Evolutionary conservation across 2,797 vertebrate species (phyloP).

Genomic region (Chelonia mydas): DNA sequence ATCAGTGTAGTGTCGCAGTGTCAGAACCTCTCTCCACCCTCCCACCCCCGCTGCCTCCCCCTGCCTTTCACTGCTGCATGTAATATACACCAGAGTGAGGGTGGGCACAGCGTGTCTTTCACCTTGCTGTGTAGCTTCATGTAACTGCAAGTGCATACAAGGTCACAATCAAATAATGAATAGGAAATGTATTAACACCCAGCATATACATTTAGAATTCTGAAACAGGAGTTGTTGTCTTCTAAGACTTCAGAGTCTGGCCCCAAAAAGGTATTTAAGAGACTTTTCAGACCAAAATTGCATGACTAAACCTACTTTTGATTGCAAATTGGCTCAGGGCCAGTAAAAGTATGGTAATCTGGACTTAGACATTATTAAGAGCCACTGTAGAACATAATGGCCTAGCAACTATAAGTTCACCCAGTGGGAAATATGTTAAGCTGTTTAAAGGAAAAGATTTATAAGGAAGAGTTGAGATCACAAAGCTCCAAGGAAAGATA

Average conservation of each 20-base stretch:
- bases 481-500: not conserved
- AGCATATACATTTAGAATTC: not conserved
- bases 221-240: not conserved
- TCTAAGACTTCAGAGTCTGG: not conserved
- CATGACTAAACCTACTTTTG: not conserved
- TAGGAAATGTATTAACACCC: not conserved
- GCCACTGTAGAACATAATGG: not conserved
- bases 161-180: not conserved
- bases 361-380: not conserved
- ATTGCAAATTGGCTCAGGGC: not conserved
- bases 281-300: not conserved
- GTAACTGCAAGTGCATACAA: not conserved
- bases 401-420: not conserved
- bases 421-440: not conserved
- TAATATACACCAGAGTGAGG: not conserved
- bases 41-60: not conserved
- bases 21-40: not conserved
- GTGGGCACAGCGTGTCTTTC: not conserved
- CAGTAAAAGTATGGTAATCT: not conserved
- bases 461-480: slow-evolving; percentile 2
- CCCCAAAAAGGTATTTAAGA: slow-evolving; percentile 2
- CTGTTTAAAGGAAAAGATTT: not conserved
- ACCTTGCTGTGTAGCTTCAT: not conserved
- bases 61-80: not conserved
- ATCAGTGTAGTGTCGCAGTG: not conserved